phyloP scores from a whole-genome alignment of 2,797 vertebrate species.

The Monodelphis domestica region DNA sequence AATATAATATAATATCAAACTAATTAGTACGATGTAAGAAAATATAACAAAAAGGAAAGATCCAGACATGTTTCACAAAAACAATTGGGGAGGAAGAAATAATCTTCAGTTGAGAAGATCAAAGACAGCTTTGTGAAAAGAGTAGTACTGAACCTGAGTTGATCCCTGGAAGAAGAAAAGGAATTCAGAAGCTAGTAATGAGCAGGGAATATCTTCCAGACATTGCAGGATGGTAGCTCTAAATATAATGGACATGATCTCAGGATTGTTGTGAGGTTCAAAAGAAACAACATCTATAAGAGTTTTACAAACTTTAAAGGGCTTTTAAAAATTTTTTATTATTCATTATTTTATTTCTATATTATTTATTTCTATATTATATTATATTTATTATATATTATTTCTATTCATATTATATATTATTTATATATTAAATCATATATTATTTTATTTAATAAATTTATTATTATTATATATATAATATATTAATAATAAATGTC shows the following conservation, averaged over 20 bases:
- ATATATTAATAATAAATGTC: no score
- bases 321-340: no score
- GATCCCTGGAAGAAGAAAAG: not conserved
- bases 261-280: not conserved
- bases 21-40: not conserved
- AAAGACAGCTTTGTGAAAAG: not conserved
- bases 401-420: no score
- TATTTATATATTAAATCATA: no score
- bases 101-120: not conserved
- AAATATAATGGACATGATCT: not conserved
- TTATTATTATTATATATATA: no score
- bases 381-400: no score
- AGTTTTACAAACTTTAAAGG: not conserved
- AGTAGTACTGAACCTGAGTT: not conserved
- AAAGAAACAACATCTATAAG: not conserved
- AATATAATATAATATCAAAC: not conserved
- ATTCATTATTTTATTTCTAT: no score
- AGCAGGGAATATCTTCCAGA: not conserved
- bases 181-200: not conserved
- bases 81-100: not conserved
- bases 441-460: no score
- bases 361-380: no score
- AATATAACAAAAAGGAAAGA: not conserved
- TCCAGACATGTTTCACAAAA: not conserved
- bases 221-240: not conserved